Evolutionary conservation across 2,888 invertebrate species (phyloP), one percentile per base, ranked within the genome.

Genomic region (Serripes groenlandicus): DNA sequence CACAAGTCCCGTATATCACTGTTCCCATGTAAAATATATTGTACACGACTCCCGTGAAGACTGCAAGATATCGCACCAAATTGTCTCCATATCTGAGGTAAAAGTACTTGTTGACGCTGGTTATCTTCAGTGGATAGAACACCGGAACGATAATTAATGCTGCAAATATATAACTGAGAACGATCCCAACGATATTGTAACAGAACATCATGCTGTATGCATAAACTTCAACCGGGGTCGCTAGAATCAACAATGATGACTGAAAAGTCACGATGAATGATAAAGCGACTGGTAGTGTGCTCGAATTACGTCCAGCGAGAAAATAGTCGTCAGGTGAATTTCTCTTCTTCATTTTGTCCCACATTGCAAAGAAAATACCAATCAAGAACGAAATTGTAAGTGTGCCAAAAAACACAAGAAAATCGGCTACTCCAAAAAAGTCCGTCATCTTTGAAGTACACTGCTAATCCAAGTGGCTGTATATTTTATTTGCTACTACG

Each of bases 71-170:
- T 18, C 76, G 69, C 3, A 76, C 60, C 37, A 42, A 5, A 52
- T 76, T 76, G 62, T 70, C 54, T 1, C 75, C 76, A 52, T 76
- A 81, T 0, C 81, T 62, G 28, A 81, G 32, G 1, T 52, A n/a
- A 66, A 81, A 76, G 28, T 81, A 81, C 42, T 81, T 54, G 37
- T 81, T 66, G n/a, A 76, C 72, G 49, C 76, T 76, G n/a, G 81
- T 81, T 26, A 81, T 58, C 30, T 58, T 68, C 64, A 81, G 49
- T n/a, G 69, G 69, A 52, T 76, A 60, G 30, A 76, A 76, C 15
- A 76, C 76, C 0, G 76, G 76, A 1, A 62, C 76, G 5, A 76
- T 49, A 11, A 76, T 58, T 2, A 76, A 26, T 5, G 49, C 76
- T 9, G 70, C 42, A 37, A 76, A 70, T 28, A 52, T 69, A 68